Evolutionary conservation across 1,140 invertebrate genomes (phyloP).

Genomic region (Lasioglossum baleicum): DNA sequence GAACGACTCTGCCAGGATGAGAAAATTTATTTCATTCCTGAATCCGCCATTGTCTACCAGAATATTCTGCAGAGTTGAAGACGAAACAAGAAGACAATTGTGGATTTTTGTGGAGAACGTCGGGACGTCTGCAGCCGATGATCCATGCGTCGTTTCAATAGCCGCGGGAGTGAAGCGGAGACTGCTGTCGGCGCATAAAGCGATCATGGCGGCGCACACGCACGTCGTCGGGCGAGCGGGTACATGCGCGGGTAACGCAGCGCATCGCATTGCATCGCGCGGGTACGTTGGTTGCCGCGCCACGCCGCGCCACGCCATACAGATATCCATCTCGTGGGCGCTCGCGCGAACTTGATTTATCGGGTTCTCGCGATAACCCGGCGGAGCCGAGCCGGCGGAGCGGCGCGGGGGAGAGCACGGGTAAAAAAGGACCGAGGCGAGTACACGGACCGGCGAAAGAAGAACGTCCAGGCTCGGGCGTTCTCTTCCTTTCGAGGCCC

Average conservation of each 20-base stretch:
- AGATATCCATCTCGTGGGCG: slow-evolving; percentile 71
- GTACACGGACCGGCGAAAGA: slow-evolving; percentile 45
- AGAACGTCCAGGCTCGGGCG: slow-evolving; percentile 22
- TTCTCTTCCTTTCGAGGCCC: slow-evolving; percentile 43
- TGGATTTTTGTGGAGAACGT: slow-evolving; percentile 28
- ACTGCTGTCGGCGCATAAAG: slow-evolving; percentile 34
- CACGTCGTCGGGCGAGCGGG: slow-evolving; percentile 11
- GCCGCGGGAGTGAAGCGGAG: slow-evolving; percentile 24
- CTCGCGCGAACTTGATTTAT: slow-evolving; percentile 74
- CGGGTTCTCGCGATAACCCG: slow-evolving; percentile 66
- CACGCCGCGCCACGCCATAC: slow-evolving; percentile 6
- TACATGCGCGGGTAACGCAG: slow-evolving; percentile 30
- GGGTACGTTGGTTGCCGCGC: slow-evolving; percentile 1
- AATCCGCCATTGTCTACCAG: too few species aligned
- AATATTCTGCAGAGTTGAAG: too few species aligned
- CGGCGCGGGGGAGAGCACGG: not conserved
- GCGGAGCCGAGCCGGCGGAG: slow-evolving; percentile 10
- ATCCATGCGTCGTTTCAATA: slow-evolving; percentile 43
- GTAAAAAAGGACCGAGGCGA: slow-evolving; percentile 28
- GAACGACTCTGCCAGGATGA: too few species aligned
- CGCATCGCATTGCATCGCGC: slow-evolving; percentile 15
- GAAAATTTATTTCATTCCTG: too few species aligned
- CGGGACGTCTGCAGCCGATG: slow-evolving; percentile 34
- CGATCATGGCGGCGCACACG: slow-evolving; percentile 25
- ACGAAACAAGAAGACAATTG: not conserved